Percentiles rank a stretch among this genome's conserved stretches.
These are phyloP conservation scores for Artibeus jamaicensis DNA, from an alignment of 2,797 vertebrate genomes.

Conservation along the genomic window DNA sequence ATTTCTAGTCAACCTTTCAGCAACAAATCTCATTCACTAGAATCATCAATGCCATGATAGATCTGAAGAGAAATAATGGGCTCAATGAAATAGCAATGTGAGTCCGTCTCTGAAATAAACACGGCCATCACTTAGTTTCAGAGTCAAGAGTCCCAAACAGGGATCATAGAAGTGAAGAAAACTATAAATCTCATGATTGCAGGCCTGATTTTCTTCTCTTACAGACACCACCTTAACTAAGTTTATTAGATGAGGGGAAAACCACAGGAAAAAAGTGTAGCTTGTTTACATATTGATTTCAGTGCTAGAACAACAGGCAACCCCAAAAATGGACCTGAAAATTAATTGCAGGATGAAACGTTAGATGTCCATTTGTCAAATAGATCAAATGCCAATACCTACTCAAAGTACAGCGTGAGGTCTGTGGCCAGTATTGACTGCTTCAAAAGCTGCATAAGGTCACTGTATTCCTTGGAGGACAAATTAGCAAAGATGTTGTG, in stretches of 20 bases:
- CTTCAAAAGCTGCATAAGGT: conserved; percentile 99
- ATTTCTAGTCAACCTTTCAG: neutral
- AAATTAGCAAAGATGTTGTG: conserved; percentile 99
- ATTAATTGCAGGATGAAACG: conserved; percentile 71
- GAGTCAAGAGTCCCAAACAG: neutral
- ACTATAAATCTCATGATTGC: neutral
- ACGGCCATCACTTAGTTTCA: neutral
- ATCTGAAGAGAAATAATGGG: neutral
- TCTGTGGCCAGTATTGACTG: conserved; percentile 99
- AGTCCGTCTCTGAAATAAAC: conserved; percentile 11
- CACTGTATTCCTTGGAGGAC: conserved; percentile 96
- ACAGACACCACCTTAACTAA: neutral
- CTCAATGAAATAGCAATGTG: neutral
- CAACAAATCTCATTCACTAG: neutral
- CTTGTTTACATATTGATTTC: neutral
- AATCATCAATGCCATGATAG: neutral
- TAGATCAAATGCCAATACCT: conserved; percentile 85
- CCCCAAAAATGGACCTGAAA: neutral
- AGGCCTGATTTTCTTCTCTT: neutral
- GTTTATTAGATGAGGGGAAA: neutral
- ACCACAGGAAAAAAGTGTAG: neutral
- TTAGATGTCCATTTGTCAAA: conserved; percentile 81
- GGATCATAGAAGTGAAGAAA: neutral
- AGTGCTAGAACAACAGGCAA: neutral
- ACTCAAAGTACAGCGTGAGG: conserved; percentile 99